Evolutionary conservation across 2,888 invertebrate genomes (phyloP).

Genomic region (Chrysodeixis includens): DNA sequence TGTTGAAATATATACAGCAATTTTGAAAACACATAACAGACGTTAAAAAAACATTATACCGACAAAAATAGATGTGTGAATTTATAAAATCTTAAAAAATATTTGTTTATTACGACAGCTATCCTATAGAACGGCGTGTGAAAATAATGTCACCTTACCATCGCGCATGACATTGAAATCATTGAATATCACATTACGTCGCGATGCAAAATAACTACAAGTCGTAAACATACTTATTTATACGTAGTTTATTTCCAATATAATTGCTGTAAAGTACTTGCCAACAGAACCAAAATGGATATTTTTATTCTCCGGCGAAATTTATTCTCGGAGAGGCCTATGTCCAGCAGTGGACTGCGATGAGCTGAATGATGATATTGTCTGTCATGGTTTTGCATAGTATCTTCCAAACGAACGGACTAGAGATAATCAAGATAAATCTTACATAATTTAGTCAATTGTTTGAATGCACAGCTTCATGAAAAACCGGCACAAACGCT

Average conservation of each 20-base stretch:
- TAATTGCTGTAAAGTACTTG: conserved; percentile 6
- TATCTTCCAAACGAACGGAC: too few species aligned
- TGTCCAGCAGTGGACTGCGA: too few species aligned
- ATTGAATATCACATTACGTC: conserved; percentile 24
- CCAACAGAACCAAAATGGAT: neutral
- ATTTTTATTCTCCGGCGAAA: conserved; percentile 4
- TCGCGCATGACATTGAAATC: conserved; percentile 11
- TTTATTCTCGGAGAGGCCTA: too few species aligned
- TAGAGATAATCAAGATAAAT: too few species aligned
- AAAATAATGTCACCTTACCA: conserved; percentile 21
- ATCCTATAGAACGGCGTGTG: neutral
- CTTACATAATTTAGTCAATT: too few species aligned
- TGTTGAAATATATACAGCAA: neutral
- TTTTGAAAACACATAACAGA: neutral
- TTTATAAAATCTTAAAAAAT: neutral
- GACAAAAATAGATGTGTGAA: too few species aligned
- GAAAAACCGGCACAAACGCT: too few species aligned
- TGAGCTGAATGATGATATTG: too few species aligned
- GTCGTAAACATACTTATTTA: conserved; percentile 11
- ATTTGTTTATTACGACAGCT: neutral
- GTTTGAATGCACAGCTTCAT: too few species aligned
- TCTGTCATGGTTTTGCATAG: too few species aligned
- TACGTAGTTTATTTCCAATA: neutral
- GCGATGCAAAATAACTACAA: neutral
- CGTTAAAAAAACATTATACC: too few species aligned